Base-by-base conservation (phyloP, 2,888 invertebrate genomes). In the Epinotia bilunana region DNA sequence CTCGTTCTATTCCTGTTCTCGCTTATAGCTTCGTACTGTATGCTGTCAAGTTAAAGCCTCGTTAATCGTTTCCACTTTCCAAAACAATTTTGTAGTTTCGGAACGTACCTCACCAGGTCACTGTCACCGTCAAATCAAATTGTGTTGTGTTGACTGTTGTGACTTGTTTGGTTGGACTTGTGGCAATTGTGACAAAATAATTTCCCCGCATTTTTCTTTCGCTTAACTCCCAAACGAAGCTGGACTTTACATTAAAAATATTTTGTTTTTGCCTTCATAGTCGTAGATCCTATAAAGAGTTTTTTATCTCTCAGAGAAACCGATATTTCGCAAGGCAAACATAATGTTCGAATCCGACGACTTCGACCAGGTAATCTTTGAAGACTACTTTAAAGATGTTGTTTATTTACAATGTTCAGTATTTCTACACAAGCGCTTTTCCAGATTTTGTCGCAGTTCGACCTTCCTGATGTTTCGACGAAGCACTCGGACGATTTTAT, bases 321-420 rank as follows among this genome's bases (percentile, higher is more conserved):
- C 33, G 39, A 57, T 18, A 53, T 53, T 53, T 53, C n/a, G 4
- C 1, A 53, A 7, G 6, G 53, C 5, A 6, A 61, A 33, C 33
- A 81, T 63, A 80, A 93, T 94, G 93, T 94, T 94, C 80, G 93
- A 94, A 82, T 91, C 93, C 0, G 93, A 94, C 79, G 93, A 93
- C 79, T 93, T 88, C 78, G 93, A 94, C 78, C 89, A 93, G 87
- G 93, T 94, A 84, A 74, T 58, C 77, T 49, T 12, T 58, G 20
- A 20, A 23, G 13, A 39, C 11, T 4, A 23, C 2, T 20, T 11
- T 68, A 68, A 13, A 46, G 43, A 16, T 58, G 57, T 58, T 68
- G 39, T 68, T 20, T 68, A 6, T 46, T 69, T 58, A 43, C 43
- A 23, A 69, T 23, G 3, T n/a, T 1, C 9, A 5, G 23, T 7